Evolutionary conservation across 2,797 vertebrate genomes (phyloP).

Genomic region (Gorsachius magnificus): DNA sequence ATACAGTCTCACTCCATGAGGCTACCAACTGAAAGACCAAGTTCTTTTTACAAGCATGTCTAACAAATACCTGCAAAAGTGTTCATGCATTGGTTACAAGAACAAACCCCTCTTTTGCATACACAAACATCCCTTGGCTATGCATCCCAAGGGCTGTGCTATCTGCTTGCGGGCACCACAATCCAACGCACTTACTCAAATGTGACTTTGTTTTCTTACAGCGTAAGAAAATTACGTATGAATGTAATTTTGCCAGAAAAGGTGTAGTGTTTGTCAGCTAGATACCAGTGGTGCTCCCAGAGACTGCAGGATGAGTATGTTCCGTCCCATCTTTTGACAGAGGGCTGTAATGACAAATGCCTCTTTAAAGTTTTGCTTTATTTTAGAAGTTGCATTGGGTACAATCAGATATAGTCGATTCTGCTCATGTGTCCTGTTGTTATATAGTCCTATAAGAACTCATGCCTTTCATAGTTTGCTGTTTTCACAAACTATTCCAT

Average conservation of each 20-base stretch:
- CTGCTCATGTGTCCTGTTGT: not conserved
- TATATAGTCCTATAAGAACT: not conserved
- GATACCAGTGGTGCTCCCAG: not conserved
- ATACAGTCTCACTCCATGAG: not conserved
- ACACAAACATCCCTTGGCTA: not conserved
- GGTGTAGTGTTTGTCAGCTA: not conserved
- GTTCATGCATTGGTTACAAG: not conserved
- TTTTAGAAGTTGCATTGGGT: not conserved
- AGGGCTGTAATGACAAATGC: not conserved
- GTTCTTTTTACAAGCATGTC: not conserved
- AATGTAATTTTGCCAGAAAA: not conserved
- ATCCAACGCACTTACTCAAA: accelerated
- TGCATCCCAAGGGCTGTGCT: not conserved
- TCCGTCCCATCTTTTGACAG: not conserved
- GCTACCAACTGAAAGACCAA: not conserved
- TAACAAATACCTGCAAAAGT: not conserved
- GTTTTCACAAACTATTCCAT: not conserved
- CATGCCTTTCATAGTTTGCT: not conserved
- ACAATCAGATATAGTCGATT: not conserved
- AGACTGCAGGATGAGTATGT: not conserved
- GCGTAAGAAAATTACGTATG: too few relatives aligned
- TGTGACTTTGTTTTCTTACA: not conserved
- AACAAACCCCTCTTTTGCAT: not conserved
- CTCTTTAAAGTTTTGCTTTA: not conserved
- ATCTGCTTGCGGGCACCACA: not conserved